Base-by-base conservation (phyloP, 2,113 vertebrate species). In the Picathartes gymnocephalus region DNA sequence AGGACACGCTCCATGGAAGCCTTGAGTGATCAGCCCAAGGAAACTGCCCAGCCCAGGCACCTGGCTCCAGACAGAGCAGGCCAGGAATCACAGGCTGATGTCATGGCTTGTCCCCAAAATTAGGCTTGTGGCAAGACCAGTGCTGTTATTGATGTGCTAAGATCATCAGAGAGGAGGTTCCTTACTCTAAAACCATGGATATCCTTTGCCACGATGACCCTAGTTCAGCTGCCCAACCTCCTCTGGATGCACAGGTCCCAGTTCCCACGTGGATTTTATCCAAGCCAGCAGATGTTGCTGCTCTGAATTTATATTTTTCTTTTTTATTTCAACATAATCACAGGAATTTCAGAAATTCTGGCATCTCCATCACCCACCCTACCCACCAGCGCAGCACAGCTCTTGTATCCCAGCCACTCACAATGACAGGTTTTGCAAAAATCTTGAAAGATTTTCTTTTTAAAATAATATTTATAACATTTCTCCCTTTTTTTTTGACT, bases 1-100 rank as follows among this genome's bases (percentile, higher is more conserved):
- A 3, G 20, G 35, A n/a, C 39, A 25, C 1, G 1, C 45, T n/a
- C 40, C 33, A 6, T 0, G 4, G 10, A 16, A 58, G 16, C 22
- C 33, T 0, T 5, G 30, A 30, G 47, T 13, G 18, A 10, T 3
- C 1, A 1, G 53, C 11, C 28, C 33, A 6, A 16, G 28, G 48
- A 9, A n/a, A 4, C 42, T 37, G 86, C 23, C 24, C 47, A 44
- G 79, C 56, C 51, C 11, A 1, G 30, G 31, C 61, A 53, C 4
- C 1, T 2, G 4, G 40, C 73, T 53, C 44, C 54, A 23, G 7
- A 17, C 18, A 51, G 17, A 21, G 40, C 25, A 68, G n/a, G 15
- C 22, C 47, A 37, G 6, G 7, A 51, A 9, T 9, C 27, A 5
- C 0, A 0, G 21, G 45, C 39, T 48, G 39, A 7, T 10, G 15